Conservation (phyloP, 2,797 vertebrate species). For the Betta splendens region DNA sequence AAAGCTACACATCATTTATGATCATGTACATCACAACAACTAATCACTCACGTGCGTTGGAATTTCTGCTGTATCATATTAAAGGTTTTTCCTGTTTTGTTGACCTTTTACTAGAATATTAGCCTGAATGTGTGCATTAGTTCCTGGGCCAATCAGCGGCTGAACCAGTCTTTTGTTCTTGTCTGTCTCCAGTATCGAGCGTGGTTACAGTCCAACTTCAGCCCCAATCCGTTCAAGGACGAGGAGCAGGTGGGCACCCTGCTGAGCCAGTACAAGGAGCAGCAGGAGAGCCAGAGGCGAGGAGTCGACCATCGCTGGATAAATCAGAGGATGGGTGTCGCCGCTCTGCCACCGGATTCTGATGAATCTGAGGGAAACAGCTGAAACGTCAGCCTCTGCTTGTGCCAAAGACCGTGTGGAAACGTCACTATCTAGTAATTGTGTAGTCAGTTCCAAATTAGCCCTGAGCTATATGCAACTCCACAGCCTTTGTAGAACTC, state of each 20-base stretch:
- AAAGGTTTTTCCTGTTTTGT: too few relatives aligned
- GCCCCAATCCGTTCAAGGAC: constrained; percentile 82
- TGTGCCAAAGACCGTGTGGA: constrained; percentile 29
- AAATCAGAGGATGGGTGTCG: constrained; percentile 28
- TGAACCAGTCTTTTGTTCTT: neutral
- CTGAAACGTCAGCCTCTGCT: constrained; percentile 58
- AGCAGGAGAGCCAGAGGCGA: constrained; percentile 73
- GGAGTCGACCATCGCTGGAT: constrained; percentile 72
- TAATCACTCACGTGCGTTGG: too few relatives aligned
- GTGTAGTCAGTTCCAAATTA: constrained; percentile 52
- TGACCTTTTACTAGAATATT: neutral
- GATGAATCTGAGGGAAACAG: constrained; percentile 67
- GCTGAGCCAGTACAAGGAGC: constrained; percentile 77
- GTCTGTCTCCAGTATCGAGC: constrained; percentile 79
- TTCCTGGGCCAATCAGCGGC: neutral
- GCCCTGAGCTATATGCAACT: constrained; percentile 13
- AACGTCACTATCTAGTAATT: constrained; percentile 18
- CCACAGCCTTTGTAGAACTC: constrained; percentile 26
- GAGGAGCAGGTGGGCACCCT: constrained; percentile 83
- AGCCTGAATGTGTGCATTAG: neutral
- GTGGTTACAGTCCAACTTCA: constrained; percentile 82
- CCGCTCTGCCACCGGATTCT: constrained; percentile 59
- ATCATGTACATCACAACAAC: too few relatives aligned
- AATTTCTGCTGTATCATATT: neutral
- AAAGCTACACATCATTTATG: too few relatives aligned